A percentile compares a stretch with the other conserved stretches of the same genome.
Conservation (phyloP, 37 sponge, comb jelly and placozoan species). For the Tethya wilhelma region DNA sequence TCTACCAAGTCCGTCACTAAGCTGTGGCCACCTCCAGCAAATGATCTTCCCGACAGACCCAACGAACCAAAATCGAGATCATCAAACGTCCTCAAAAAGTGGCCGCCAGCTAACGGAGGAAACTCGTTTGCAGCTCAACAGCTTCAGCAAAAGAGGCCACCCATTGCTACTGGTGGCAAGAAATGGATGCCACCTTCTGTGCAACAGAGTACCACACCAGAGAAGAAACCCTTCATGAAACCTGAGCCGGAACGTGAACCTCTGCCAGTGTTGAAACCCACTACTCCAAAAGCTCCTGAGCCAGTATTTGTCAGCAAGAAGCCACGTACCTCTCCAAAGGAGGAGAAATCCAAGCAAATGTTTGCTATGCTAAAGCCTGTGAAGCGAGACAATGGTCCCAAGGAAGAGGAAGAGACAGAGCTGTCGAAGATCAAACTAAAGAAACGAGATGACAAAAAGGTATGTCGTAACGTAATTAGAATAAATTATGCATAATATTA, state of each 20-base stretch:
- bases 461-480: background rate
- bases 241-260: background rate
- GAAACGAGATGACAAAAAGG: constrained; percentile 12
- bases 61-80: too few relatives aligned
- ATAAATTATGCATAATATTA: background rate
- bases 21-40: too few relatives aligned
- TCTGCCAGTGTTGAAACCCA: background rate
- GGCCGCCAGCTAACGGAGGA: too few relatives aligned
- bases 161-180: too few relatives aligned
- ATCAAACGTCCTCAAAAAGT: too few relatives aligned
- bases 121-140: too few relatives aligned
- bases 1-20: too few relatives aligned
- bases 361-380: constrained; percentile 10
- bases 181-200: too few relatives aligned
- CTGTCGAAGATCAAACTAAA: constrained; percentile 25
- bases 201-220: background rate
- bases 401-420: constrained; percentile 15
- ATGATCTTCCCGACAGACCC: too few relatives aligned
- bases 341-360: constrained; percentile 8
- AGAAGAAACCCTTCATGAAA: background rate
- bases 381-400: background rate
- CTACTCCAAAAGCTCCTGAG: background rate
- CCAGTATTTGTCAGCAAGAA: too few relatives aligned
- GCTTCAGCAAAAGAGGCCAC: too few relatives aligned
- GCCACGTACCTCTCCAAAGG: too few relatives aligned